A percentile compares a stretch with the other conserved stretches of the same genome.
These are phyloP conservation scores for Melanotaenia parkinsoni DNA, from an alignment of 2,797 vertebrate species.

Conservation along the genomic window DNA sequence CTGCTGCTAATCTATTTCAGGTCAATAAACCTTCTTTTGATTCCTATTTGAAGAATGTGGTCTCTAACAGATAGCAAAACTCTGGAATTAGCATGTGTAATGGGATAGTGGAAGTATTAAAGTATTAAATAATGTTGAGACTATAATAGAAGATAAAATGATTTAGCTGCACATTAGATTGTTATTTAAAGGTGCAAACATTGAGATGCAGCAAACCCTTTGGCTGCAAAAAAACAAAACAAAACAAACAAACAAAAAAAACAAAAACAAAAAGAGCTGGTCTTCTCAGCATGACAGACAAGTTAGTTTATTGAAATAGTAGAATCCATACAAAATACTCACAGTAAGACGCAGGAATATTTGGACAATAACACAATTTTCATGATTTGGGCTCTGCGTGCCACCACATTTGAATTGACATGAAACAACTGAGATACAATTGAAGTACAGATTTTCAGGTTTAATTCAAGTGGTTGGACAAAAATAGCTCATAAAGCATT, in stretches of 20 bases:
- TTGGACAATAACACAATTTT: no score
- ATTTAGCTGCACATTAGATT: conserved; percentile 28
- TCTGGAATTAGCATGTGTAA: conserved; percentile 19
- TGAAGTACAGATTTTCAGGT: no score
- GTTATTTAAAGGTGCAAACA: conserved; percentile 46
- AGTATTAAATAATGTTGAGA: conserved; percentile 34
- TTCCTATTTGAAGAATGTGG: conserved; percentile 32
- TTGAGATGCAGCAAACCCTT: conserved; percentile 23
- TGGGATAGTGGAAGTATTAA: conserved; percentile 11
- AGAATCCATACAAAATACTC: not conserved
- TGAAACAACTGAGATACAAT: no score
- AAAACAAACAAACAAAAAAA: no score
- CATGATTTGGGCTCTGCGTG: no score
- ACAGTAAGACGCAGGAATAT: no score
- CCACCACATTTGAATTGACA: no score
- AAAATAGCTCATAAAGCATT: no score
- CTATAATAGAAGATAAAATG: conserved; percentile 41
- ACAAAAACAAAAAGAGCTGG: conserved; percentile 13
- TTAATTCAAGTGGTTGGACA: no score
- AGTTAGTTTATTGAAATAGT: not conserved
- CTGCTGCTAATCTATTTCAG: conserved; percentile 25
- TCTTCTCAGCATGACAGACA: conserved; percentile 23
- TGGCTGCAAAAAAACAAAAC: not conserved
- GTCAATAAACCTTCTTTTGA: conserved; percentile 33
- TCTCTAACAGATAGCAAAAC: conserved; percentile 27